These are phyloP conservation scores for Pygoscelis antarcticus DNA, from an alignment of 2,113 vertebrate species.

Conservation along the genomic window DNA sequence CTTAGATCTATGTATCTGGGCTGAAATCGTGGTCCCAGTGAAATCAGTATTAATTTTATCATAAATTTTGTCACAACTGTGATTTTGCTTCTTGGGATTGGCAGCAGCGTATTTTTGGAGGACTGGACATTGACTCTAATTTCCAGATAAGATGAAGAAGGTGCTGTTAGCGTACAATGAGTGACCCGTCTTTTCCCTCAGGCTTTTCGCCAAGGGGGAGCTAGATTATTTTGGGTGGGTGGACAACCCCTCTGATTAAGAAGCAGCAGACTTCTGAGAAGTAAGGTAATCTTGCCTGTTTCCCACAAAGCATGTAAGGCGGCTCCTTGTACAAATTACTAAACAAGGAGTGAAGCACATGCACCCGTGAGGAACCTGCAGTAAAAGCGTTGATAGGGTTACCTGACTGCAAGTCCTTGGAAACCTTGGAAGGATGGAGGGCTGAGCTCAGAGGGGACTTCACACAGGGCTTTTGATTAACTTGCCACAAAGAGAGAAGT, in stretches of 20 bases:
- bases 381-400: background rate
- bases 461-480: slow-evolving; percentile 18
- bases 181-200: background rate
- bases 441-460: background rate
- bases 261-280: background rate
- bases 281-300: background rate
- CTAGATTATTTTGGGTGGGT: background rate
- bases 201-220: background rate
- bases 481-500: background rate
- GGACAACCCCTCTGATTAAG: background rate
- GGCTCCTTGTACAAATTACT: background rate
- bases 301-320: background rate
- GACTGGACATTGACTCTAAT: background rate
- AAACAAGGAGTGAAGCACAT: background rate
- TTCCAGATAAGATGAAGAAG: background rate
- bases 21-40: background rate
- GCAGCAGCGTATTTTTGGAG: background rate
- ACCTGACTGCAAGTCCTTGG: background rate
- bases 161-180: background rate
- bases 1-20: background rate
- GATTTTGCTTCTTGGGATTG: background rate
- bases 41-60: background rate
- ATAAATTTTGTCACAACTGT: background rate
- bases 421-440: background rate
- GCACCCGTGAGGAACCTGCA: background rate